phyloP scores from a whole-genome alignment of 2,797 vertebrate species.

The Tiaroga cobitis region DNA sequence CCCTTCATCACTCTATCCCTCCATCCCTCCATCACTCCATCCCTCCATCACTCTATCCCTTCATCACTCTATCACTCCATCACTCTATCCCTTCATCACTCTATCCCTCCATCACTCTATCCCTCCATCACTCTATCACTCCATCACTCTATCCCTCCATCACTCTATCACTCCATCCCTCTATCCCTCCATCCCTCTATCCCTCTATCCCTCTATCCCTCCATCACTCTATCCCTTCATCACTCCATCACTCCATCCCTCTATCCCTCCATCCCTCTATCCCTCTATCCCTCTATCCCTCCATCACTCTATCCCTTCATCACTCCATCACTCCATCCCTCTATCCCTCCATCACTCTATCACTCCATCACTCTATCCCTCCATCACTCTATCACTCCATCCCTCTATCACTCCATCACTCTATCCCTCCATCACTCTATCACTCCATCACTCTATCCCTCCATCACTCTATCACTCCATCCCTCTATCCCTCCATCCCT shows the following conservation, averaged over 20 bases:
- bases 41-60: rapidly evolving
- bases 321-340: too few relatives aligned
- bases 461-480: too few relatives aligned
- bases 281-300: rapidly evolving
- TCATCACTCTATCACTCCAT: rapidly evolving
- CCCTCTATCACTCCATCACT: rapidly evolving
- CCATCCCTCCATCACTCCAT: rapidly evolving
- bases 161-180: too few relatives aligned
- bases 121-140: too few relatives aligned
- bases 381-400: rapidly evolving
- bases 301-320: rapidly evolving
- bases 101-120: rapidly evolving
- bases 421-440: too few relatives aligned
- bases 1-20: rapidly evolving
- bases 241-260: too few relatives aligned
- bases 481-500: rapidly evolving
- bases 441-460: rapidly evolving
- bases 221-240: rapidly evolving
- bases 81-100: too few relatives aligned
- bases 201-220: rapidly evolving
- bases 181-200: rapidly evolving
- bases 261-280: rapidly evolving
- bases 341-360: rapidly evolving
- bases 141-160: rapidly evolving
- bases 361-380: too few relatives aligned